Percentiles rank a stretch among this genome's conserved stretches.
Conservation (phyloP, 1,140 invertebrate genomes). For the Aporrectodea caliginosa region DNA sequence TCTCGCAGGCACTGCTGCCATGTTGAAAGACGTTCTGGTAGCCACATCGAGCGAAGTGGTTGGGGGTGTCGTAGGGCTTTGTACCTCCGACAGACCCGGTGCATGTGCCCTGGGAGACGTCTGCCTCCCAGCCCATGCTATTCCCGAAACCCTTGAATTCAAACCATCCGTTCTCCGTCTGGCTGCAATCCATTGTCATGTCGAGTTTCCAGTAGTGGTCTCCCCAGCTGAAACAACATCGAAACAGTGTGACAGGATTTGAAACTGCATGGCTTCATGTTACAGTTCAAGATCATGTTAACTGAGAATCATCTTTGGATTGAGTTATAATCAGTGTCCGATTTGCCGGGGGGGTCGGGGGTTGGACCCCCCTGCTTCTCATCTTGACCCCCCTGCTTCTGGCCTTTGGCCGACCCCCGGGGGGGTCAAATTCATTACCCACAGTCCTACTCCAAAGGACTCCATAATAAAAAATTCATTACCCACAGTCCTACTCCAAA, state of each 20-base stretch:
- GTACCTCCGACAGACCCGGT: constrained; percentile 45
- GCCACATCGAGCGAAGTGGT: constrained; percentile 57
- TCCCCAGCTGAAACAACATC: constrained; percentile 38
- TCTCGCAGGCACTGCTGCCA: constrained; percentile 43
- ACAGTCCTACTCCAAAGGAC: too few species aligned
- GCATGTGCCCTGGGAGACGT: constrained; percentile 33
- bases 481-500: too few species aligned
- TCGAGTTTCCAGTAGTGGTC: constrained; percentile 53
- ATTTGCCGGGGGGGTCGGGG: too few species aligned
- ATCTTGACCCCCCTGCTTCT: too few species aligned
- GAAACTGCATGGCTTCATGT: too few species aligned
- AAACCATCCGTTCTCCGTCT: constrained; percentile 52
- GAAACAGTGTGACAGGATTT: background rate
- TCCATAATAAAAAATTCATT: too few species aligned
- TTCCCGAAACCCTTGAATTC: constrained; percentile 44
- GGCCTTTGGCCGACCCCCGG: too few species aligned
- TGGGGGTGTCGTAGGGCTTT: constrained; percentile 46
- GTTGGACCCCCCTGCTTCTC: too few species aligned
- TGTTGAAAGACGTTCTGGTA: constrained; percentile 55
- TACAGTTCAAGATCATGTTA: too few species aligned
- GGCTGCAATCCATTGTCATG: constrained; percentile 49
- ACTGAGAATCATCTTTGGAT: too few species aligned
- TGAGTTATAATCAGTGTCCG: too few species aligned
- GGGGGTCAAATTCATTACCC: too few species aligned
- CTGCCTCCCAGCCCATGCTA: background rate